These are phyloP conservation scores for Sturnira hondurensis DNA, from an alignment of 2,113 vertebrate genomes.

Conservation along the genomic window DNA sequence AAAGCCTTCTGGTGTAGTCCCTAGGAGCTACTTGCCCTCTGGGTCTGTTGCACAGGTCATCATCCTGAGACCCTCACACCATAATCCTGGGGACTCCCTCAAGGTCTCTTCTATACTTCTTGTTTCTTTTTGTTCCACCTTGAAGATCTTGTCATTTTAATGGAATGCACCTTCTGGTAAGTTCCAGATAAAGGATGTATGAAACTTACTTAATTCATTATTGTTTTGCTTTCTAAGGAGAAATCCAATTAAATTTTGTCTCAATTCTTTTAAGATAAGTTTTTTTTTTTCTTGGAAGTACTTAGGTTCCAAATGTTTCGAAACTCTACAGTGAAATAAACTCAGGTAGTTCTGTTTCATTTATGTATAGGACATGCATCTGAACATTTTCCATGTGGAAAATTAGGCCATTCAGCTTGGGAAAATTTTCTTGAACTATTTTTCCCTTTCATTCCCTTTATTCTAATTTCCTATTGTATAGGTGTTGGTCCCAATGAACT, in stretches of 20 bases:
- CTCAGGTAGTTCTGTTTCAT: not conserved
- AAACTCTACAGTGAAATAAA: not conserved
- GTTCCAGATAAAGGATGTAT: not conserved
- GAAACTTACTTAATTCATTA: not conserved
- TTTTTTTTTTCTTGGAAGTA: not conserved
- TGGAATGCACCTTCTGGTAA: not conserved
- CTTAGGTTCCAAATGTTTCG: not conserved
- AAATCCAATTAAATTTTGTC: not conserved
- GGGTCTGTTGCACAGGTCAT: not conserved
- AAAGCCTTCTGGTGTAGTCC: not conserved
- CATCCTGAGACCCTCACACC: not conserved
- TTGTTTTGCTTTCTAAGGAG: not conserved
- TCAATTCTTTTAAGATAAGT: not conserved
- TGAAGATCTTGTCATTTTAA: not conserved
- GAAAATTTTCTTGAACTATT: not conserved
- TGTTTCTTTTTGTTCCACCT: not conserved
- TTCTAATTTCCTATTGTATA: not conserved
- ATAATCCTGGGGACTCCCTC: too few relatives aligned
- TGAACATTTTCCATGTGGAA: not conserved
- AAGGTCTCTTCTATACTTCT: not conserved
- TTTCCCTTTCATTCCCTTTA: not conserved
- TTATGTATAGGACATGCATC: not conserved
- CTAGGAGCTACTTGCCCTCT: too few relatives aligned
- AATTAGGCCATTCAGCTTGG: not conserved
- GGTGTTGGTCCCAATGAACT: not conserved